Evolutionary conservation across 2,113 vertebrate species (phyloP).

Genomic region (Scatophagus argus): DNA sequence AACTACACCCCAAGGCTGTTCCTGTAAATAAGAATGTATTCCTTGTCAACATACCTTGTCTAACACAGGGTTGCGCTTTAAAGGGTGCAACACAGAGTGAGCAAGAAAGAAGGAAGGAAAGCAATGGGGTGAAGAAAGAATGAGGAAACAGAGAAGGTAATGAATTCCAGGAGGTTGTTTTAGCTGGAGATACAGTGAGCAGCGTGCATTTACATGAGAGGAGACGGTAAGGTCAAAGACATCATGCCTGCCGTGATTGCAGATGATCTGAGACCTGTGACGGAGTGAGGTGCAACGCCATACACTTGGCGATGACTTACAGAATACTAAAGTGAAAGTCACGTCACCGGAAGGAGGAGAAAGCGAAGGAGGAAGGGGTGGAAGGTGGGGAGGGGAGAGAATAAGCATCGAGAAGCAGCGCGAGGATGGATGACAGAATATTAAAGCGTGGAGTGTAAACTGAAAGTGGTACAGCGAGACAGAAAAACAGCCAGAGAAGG

Average conservation of each 20-base stretch:
- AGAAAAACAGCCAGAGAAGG: conserved; percentile 30
- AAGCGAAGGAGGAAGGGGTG: conserved; percentile 14
- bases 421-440: conserved; percentile 47
- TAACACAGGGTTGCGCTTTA: conserved; percentile 20
- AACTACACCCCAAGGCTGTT: conserved; percentile 33
- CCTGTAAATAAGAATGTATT: conserved; percentile 50
- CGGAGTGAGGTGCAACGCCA: conserved; percentile 13
- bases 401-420: conserved; percentile 9
- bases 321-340: conserved; percentile 42
- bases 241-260: neutral
- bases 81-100: neutral
- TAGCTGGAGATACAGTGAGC: conserved; percentile 9
- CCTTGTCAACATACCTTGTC: conserved; percentile 38
- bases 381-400: conserved; percentile 26
- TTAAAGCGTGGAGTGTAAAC: conserved; percentile 50
- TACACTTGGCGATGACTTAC: conserved; percentile 19
- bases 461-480: conserved; percentile 44
- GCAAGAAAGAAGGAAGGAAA: neutral
- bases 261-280: conserved; percentile 53
- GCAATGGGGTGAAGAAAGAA: neutral
- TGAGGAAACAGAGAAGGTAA: neutral
- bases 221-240: conserved; percentile 56
- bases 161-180: neutral
- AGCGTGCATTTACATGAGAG: conserved; percentile 25
- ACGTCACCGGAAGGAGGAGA: neutral